Conservation (phyloP, 2,797 vertebrate species). For the Lacerta viridis region DNA sequence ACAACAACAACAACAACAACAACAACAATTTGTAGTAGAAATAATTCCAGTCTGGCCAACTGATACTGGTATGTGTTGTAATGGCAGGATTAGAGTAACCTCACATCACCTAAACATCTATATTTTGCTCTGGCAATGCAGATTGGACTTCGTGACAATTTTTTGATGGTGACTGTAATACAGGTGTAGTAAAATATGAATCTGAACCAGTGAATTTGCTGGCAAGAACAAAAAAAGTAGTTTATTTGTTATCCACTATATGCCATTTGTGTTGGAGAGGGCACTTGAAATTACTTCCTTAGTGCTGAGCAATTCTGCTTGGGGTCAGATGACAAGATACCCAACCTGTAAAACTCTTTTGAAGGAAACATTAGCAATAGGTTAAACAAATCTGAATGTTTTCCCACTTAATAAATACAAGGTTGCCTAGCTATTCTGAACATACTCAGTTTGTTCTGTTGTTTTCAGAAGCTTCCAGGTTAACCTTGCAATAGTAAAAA, state of each 20-base stretch:
- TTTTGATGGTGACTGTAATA: neutral
- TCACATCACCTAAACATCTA: neutral
- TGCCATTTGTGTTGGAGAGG: no score
- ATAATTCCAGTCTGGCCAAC: neutral
- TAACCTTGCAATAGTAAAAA: neutral
- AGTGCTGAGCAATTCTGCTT: no score
- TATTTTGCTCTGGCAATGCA: neutral
- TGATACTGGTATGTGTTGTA: neutral
- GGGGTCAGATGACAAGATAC: no score
- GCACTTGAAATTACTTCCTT: neutral
- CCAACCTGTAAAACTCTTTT: neutral
- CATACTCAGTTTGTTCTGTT: neutral
- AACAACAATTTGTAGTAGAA: no score
- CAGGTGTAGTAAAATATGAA: neutral
- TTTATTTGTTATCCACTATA: no score
- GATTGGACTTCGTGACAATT: neutral
- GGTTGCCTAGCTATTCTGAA: neutral
- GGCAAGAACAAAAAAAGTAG: neutral
- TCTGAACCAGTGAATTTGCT: neutral
- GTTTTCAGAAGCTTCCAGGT: constrained; percentile 31
- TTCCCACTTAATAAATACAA: neutral
- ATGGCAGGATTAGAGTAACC: neutral
- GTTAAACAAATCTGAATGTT: neutral
- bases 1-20: no score
- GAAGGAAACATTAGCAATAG: neutral